Base-by-base conservation (phyloP, 2,797 vertebrate genomes). In the Betta splendens region DNA sequence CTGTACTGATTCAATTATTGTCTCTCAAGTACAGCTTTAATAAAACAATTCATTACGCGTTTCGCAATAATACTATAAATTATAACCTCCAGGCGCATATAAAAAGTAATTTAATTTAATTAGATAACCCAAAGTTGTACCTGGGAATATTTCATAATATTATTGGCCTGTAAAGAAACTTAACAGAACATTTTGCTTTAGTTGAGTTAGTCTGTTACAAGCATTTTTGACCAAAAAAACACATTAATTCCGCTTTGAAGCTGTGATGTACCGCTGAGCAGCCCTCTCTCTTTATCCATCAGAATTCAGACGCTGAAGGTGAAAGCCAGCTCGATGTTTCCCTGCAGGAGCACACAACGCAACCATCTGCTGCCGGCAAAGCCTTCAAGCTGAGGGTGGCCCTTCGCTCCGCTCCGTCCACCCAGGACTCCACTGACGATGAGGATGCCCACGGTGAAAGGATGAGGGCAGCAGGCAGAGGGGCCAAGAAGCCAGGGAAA, bases 321-420 rank as follows among this genome's bases (percentile, higher is more conserved):
- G 42, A 75, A 60, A 33, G 21, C 18, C 43, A 54, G 11, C 16
- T 38, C 39, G 58, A 58, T 9, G 33, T 54, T 20, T 33, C 46
- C 16, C n/a, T 49, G 11, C 22, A 32, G 26, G 28, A 49, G 12
- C 23, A 59, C 31, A 29, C 21, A 6, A 57, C 61, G 4, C 77
- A 68, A 75, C 6, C 36, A 23, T 13, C 42, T 22, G 16, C 55
- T 29, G 22, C 58, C 17, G 12, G 28, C 12, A 26, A 36, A 3
- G 26, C 48, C 25, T 92, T 92, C 80, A 78, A 58, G 8, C 81
- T 92, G 36, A 86, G 87, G 36, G 84, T 92, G 67, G 80, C 65
- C 1, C 55, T 92, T 7, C 85, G 84, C 46, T 58, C 75, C 3
- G 16, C 43, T 7, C 0, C 35, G 8, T 47, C 42, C 0, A 32